phyloP scores from a whole-genome alignment of 2,113 vertebrate species.

The Hippocampus mohnikei region DNA sequence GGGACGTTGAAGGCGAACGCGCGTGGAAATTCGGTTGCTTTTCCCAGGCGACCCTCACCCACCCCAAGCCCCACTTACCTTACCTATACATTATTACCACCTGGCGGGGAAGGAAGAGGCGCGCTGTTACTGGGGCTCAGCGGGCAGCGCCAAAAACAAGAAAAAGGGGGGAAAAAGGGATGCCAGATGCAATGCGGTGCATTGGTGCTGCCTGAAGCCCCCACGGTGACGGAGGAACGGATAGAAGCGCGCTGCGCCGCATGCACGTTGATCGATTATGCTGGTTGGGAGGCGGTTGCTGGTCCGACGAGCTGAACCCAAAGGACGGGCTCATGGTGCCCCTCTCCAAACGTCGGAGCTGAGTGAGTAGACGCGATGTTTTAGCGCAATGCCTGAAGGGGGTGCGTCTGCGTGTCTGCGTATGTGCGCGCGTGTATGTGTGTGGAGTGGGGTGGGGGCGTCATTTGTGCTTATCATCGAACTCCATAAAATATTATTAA shows the following conservation, averaged over 20 bases:
- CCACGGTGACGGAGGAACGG: neutral
- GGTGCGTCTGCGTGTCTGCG: neutral
- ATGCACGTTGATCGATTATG: conserved; percentile 59
- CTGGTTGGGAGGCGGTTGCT: conserved; percentile 44
- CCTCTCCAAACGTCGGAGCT: conserved; percentile 61
- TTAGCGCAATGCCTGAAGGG: conserved; percentile 60
- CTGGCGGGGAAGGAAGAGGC: conserved; percentile 45
- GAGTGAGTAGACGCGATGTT: conserved; percentile 70
- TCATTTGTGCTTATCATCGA: conserved; percentile 46
- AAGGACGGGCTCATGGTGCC: conserved; percentile 62
- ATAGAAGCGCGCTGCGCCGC: conserved; percentile 31
- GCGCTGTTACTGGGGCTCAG: conserved; percentile 46
- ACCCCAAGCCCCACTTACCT: neutral
- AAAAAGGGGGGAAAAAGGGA: conserved; percentile 13
- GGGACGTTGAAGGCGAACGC: conserved; percentile 50
- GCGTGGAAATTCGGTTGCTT: conserved; percentile 35
- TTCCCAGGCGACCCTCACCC: conserved; percentile 23
- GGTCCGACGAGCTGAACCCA: conserved; percentile 53
- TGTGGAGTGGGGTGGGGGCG: conserved; percentile 11
- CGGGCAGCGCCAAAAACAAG: conserved; percentile 23
- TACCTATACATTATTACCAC: conserved; percentile 1
- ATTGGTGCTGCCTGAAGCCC: conserved; percentile 52
- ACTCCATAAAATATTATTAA: conserved; percentile 24
- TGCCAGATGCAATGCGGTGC: conserved; percentile 66
- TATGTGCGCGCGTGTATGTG: neutral